Base-by-base conservation (phyloP, 2,797 vertebrate species). In the Furcifer pardalis region DNA sequence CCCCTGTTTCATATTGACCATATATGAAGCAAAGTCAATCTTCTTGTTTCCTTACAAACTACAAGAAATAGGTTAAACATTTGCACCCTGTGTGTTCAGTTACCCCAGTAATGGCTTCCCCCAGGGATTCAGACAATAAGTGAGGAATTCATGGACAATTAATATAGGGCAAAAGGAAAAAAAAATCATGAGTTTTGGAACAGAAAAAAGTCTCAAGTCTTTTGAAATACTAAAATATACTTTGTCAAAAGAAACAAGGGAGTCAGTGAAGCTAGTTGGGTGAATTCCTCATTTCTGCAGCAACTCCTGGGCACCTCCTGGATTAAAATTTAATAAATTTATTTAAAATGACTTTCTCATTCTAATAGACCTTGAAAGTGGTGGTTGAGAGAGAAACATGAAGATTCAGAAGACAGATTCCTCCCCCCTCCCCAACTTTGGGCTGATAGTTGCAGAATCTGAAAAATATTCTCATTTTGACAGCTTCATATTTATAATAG, bases 261-360 rank as follows among this genome's bases (percentile, higher is more conserved):
- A 13, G 25, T 62, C 56, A 42, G 4, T 15, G 17, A 25, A 62
- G 35, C 25, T 77, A 56, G 12, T 40, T 3, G 12, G 60, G 76
- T 60, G 23, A 77, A 77, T 76, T 77, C 75, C 75, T 8, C n/a
- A n/a, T n/a, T n/a, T n/a, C n/a, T n/a, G n/a, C 25, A 77, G 35
- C 37, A 62, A n/a, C 40, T 32, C 60, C 37, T 13, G 19, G 40
- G 60, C 30, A 44, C n/a, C 59, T 63, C 60, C 5, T 40, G 40
- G 32, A 32, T 35, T 60, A 56, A 35, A 32, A 77, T 12, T 52
- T 56, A 60, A 44, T 79, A n/a, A 65, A 42, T 19, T 79, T 79
- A 17, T n/a, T n/a, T n/a, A 37, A 42, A 35, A 66, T 46, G 4
- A 9, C 21, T 79, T 21, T n/a, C 25, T 17, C 13, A 49, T 44